Evolutionary conservation across 2,113 vertebrate species (phyloP), one percentile per base, ranked within the genome.

Genomic region (Saguinus imperator): DNA sequence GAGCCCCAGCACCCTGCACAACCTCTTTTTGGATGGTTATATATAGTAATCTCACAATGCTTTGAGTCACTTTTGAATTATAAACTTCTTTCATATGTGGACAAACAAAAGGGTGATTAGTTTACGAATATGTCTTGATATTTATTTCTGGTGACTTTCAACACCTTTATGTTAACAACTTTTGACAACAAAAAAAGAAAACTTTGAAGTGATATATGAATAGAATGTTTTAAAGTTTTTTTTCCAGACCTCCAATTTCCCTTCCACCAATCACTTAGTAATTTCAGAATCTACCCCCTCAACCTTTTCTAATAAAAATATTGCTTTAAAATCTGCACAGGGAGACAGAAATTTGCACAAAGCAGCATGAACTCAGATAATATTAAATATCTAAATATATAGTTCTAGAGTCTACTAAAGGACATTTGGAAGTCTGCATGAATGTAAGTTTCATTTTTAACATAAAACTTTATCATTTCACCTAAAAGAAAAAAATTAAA

Each of bases 351-450:
- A 76, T 75, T 8, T 87, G 68, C 55, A 88, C 21, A 50, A 23
- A 75, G 64, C 8, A 95, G 48, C 29, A 75, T 72, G 43, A 95
- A 96, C 0, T 17, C 37, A 43, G 21, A 61, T 75, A 86, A 81
- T 79, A 90, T 81, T 43, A 79, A 83, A 96, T 95, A 97, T 14
- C 32, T 94, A 89, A 87, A 87, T 88, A 94, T 21, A 85, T 12
- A 91, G 12, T 12, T 96, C 8, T 84, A 50, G 61, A 0, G 1
- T 83, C 68, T 89, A 83, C 68, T 91, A 81, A 96, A 80, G 18
- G 27, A 79, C 8, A 91, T 8, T 79, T 37, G 16, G 10, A 90
- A 94, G 14, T 35, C 43, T 81, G 8, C 25, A 85, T 81, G 17
- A 3, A 83, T 57, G 52, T 73, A 70, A 55, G n/a, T 75, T 87